Conservation (phyloP, 2,888 invertebrate genomes). For the Eueremaeus valkanovi region DNA sequence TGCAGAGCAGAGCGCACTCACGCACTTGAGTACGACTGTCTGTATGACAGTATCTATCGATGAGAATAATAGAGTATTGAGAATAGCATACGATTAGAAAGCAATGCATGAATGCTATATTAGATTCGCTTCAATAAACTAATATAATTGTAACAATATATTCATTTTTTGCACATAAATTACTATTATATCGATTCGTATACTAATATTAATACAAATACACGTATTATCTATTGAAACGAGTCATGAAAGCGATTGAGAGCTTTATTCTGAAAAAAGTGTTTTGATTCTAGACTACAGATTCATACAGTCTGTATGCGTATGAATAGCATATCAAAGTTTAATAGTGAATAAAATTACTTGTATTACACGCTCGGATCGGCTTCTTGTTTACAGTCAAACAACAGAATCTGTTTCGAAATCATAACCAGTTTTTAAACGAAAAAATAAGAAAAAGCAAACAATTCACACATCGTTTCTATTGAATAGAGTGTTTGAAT, state of each 20-base stretch:
- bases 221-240: not conserved
- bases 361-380: not conserved
- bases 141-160: slow-evolving; percentile 11
- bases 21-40: not conserved
- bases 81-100: not conserved
- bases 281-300: too few relatives aligned
- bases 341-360: not conserved
- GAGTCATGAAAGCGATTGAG: not conserved
- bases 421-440: not conserved
- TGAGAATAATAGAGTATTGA: not conserved
- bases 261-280: not conserved
- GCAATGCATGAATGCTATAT: slow-evolving; percentile 2
- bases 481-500: not conserved
- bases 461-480: slow-evolving; percentile 28
- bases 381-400: not conserved
- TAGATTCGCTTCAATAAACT: slow-evolving; percentile 14
- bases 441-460: not conserved
- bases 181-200: not conserved
- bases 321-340: not conserved
- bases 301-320: not conserved
- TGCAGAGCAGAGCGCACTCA: not conserved
- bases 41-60: not conserved
- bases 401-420: not conserved
- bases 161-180: not conserved
- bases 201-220: not conserved